Conservation (phyloP, 2,113 vertebrate species). For the Eurypyga helias region DNA sequence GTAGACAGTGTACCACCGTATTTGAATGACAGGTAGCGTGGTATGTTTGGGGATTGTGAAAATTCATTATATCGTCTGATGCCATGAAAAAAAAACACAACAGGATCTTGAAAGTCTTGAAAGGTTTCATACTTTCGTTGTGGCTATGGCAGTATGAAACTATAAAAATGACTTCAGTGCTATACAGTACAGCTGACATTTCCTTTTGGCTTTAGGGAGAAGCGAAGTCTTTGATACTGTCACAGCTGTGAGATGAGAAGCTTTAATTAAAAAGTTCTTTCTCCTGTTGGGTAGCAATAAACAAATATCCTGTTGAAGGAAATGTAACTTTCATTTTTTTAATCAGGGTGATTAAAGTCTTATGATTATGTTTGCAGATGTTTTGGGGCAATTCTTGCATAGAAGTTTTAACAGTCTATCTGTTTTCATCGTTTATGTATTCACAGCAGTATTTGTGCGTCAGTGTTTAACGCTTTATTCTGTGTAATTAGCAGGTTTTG, state of each 20-base stretch:
- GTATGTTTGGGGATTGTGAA: neutral
- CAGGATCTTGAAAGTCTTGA: neutral
- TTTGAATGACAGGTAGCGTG: neutral
- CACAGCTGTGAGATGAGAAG: slow-evolving; percentile 1
- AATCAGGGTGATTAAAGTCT: slow-evolving; percentile 10
- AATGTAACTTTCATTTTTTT: neutral
- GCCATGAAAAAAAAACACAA: neutral
- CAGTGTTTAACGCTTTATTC: neutral
- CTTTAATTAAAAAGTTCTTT: slow-evolving; percentile 44
- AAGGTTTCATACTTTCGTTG: slow-evolving; percentile 1
- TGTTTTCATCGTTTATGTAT: neutral
- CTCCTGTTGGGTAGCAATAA: slow-evolving; percentile 1
- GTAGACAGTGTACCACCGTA: neutral
- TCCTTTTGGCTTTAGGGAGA: slow-evolving; percentile 23
- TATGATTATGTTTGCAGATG: slow-evolving; percentile 23
- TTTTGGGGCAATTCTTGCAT: neutral
- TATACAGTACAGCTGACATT: neutral
- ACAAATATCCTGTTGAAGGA: slow-evolving; percentile 42
- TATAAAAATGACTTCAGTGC: neutral
- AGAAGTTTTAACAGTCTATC: neutral
- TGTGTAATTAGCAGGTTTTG: neutral
- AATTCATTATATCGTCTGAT: neutral
- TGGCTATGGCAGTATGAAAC: neutral
- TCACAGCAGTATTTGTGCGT: neutral
- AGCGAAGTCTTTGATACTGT: neutral